Evolutionary conservation across 1,140 invertebrate species (phyloP).

Genomic region (Ceratina calcarata): DNA sequence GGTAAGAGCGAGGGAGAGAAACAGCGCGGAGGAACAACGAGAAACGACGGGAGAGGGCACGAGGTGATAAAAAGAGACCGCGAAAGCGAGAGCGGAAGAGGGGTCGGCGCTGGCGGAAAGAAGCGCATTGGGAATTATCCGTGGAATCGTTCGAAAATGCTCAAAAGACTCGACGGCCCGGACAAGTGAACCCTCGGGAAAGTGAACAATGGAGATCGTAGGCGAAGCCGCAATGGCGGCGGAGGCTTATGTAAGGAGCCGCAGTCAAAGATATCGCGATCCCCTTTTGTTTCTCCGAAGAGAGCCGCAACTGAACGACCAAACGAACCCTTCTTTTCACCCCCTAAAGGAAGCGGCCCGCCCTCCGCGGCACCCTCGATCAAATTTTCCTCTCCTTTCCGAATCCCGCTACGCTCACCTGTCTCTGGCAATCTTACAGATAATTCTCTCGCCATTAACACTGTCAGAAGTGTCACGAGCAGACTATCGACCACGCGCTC

Average conservation of each 20-base stretch:
- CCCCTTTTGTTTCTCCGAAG: conserved; percentile 68
- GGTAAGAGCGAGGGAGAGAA: conserved; percentile 1
- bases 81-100: not conserved
- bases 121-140: conserved; percentile 75
- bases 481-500: not conserved
- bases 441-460: conserved; percentile 20
- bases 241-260: conserved; percentile 58
- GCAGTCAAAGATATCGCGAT: conserved; percentile 72
- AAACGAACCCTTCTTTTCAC: conserved; percentile 2
- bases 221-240: conserved; percentile 62
- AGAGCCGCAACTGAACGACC: not conserved
- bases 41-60: not conserved
- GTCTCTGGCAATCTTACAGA: not conserved
- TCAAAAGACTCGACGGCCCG: conserved; percentile 73
- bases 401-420: too few relatives aligned
- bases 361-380: not conserved
- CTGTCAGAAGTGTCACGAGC: not conserved
- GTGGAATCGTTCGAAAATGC: conserved; percentile 72
- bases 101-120: conserved; percentile 4
- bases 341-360: conserved; percentile 19
- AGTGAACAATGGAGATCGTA: conserved; percentile 73
- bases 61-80: not conserved
- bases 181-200: conserved; percentile 71
- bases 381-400: conserved; percentile 24
- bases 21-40: too few relatives aligned